Evolutionary conservation across 2,797 vertebrate genomes (phyloP).

Genomic region (Crocidura indochinensis): DNA sequence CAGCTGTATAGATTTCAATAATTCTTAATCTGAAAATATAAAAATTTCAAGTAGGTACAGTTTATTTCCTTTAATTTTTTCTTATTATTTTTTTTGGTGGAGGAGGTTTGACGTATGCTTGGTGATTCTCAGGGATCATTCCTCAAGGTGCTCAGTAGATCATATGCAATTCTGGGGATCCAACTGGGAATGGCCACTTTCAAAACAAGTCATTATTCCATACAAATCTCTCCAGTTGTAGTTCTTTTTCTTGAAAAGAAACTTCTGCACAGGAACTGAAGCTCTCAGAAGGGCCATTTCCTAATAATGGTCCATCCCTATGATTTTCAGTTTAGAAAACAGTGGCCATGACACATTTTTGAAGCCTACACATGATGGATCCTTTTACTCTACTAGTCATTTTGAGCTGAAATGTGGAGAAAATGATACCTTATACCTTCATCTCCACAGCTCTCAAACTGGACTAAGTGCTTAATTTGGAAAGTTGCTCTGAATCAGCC

Average conservation of each 20-base stretch:
- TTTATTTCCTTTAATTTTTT: no score
- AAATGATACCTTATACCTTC: conserved; percentile 35
- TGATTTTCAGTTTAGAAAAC: conserved; percentile 25
- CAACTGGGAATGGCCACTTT: no score
- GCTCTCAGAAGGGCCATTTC: conserved; percentile 35
- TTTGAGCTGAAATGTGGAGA: conserved; percentile 38
- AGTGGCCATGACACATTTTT: neutral
- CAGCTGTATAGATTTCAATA: conserved; percentile 40
- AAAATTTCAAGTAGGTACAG: neutral
- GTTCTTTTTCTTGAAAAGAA: conserved; percentile 20
- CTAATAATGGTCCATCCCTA: neutral
- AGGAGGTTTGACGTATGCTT: no score
- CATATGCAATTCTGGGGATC: no score
- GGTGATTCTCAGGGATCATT: no score
- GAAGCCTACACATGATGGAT: conserved; percentile 6
- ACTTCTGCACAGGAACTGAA: neutral
- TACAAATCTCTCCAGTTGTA: neutral
- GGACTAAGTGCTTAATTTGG: neutral
- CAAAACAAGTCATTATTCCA: no score
- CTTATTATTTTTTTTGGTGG: no score
- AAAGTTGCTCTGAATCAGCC: neutral
- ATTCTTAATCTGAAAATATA: conserved; percentile 33
- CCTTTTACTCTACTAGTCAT: neutral
- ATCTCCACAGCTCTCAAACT: neutral
- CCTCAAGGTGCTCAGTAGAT: no score